Evolutionary conservation across 2,113 vertebrate genomes (phyloP).

Genomic region (Callorhinus ursinus): DNA sequence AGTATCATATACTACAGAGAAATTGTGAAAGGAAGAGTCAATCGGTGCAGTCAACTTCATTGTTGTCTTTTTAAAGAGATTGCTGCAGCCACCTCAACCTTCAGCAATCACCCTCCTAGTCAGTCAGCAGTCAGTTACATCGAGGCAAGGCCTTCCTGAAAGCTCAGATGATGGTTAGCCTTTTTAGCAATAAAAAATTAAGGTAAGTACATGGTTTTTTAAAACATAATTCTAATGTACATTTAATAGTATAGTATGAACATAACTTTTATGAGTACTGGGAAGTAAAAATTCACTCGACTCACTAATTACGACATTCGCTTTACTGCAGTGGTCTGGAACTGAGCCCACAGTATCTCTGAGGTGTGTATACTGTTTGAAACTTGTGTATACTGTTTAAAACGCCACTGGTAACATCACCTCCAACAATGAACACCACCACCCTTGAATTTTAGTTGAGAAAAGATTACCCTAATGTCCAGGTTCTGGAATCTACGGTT

Average conservation of each 20-base stretch:
- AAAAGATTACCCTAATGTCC: background rate
- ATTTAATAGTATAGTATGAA: background rate
- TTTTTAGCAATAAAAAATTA: background rate
- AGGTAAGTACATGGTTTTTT: background rate
- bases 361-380: too few relatives aligned
- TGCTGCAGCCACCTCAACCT: background rate
- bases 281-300: background rate
- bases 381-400: background rate
- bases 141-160: background rate
- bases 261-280: background rate
- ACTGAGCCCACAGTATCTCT: background rate
- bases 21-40: background rate
- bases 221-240: background rate
- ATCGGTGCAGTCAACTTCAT: background rate
- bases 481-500: background rate
- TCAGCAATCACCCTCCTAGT: background rate
- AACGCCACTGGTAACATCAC: background rate
- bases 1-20: background rate
- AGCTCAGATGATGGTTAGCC: background rate
- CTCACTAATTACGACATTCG: background rate
- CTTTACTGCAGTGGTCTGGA: background rate
- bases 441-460: background rate
- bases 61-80: background rate
- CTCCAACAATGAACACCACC: background rate
- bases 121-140: background rate